These are phyloP conservation scores for Eupithecia insigniata DNA, from an alignment of 2,888 invertebrate genomes.

Conservation along the genomic window DNA sequence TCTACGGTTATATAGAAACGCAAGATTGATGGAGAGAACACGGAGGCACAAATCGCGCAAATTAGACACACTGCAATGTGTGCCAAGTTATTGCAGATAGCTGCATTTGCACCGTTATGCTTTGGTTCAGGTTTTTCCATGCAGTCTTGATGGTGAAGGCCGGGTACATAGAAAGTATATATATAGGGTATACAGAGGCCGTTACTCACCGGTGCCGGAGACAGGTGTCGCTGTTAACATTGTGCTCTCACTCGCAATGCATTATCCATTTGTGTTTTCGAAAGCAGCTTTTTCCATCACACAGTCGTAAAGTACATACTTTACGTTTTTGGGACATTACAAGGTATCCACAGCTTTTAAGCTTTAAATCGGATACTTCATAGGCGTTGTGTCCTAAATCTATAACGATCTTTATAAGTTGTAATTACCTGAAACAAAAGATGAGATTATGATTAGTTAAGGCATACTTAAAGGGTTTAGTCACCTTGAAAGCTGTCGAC, in stretches of 20 bases:
- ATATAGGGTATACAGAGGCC: constrained; percentile 52
- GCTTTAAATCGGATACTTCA: not conserved
- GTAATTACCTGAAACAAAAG: constrained; percentile 44
- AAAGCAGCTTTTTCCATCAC: constrained; percentile 22
- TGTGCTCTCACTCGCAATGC: constrained; percentile 33
- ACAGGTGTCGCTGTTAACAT: constrained; percentile 54
- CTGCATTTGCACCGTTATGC: constrained; percentile 64
- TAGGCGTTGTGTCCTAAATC: not conserved
- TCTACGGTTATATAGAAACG: constrained; percentile 37
- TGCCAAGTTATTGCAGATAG: constrained; percentile 56
- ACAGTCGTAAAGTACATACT: constrained; percentile 8
- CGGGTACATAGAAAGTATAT: constrained; percentile 35
- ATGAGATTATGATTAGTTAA: constrained; percentile 38
- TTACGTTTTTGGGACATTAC: constrained; percentile 11
- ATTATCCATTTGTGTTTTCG: constrained; percentile 32
- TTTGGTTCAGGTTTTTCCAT: constrained; percentile 67
- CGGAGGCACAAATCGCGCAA: constrained; percentile 48
- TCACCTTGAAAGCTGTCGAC: constrained; percentile 30
- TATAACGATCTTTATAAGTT: not conserved
- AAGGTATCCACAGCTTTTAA: constrained; percentile 3
- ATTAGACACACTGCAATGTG: constrained; percentile 53
- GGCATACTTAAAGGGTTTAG: constrained; percentile 23
- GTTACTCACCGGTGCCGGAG: constrained; percentile 68
- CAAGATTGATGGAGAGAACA: constrained; percentile 45
- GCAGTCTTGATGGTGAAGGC: constrained; percentile 61